These are phyloP conservation scores for Monochamus alternatus DNA, from an alignment of 2,888 invertebrate genomes.

Conservation along the genomic window DNA sequence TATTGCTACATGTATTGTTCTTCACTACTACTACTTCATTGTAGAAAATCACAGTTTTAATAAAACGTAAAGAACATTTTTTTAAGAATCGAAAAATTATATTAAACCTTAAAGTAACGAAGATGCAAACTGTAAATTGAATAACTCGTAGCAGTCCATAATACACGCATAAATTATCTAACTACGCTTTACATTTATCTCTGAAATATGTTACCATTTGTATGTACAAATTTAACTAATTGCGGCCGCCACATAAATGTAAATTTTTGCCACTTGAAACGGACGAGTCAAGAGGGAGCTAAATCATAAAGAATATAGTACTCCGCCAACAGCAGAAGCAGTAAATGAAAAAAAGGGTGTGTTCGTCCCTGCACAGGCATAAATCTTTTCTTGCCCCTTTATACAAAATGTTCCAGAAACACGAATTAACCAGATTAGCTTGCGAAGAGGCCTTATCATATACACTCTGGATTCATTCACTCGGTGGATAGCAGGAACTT, in stretches of 20 bases:
- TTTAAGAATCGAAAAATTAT: no score
- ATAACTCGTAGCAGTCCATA: no score
- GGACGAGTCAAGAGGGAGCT: conserved; percentile 9
- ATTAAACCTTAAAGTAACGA: no score
- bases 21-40: no score
- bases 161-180: not conserved
- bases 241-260: not conserved
- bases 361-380: conserved; percentile 6
- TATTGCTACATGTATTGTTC: no score
- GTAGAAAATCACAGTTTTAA: no score
- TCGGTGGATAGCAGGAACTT: not conserved
- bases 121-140: no score
- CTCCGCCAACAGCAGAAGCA: not conserved
- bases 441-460: conserved; percentile 4
- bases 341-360: conserved; percentile 9
- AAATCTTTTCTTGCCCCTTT: conserved; percentile 17
- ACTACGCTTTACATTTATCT: not conserved
- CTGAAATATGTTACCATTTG: not conserved
- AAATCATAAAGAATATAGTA: conserved; percentile 21
- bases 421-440: conserved; percentile 11
- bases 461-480: not conserved
- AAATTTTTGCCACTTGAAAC: not conserved
- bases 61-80: no score
- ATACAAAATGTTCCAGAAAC: conserved; percentile 9
- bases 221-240: not conserved